Evolutionary conservation across 2,113 vertebrate genomes (phyloP), one percentile per base, ranked within the genome.

Genomic region (Orthonyx spaldingii): DNA sequence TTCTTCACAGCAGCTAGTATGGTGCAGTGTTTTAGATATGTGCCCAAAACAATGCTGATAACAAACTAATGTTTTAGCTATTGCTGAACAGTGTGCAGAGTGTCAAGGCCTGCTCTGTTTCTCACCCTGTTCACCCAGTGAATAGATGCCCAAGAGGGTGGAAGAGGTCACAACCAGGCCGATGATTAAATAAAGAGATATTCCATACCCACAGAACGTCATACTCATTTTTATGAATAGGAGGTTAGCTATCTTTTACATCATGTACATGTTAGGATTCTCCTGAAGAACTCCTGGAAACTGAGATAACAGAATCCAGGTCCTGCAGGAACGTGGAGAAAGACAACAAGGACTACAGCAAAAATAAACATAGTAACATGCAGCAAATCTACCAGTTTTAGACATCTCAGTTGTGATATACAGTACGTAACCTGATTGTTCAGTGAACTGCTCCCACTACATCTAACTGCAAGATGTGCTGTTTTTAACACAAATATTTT

Each of bases 211-310:
- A 30, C 1, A 53, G 16, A 61, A 57, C 2, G 2, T 39, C 33
- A 55, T 0, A 0, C 6, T 65, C 13, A 32, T 2, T 23, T 66
- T 53, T 46, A 71, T 33, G 56, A n/a, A n/a, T n/a, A 56, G n/a
- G 57, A 84, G 21, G 28, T 76, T 37, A 44, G 22, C 10, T 52
- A 52, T n/a, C 33, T 41, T 70, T 61, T 61, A 28, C 17, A 50
- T 49, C 50, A 56, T 11, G 49, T 42, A 64, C 11, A 22, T 50
- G 42, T 32, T 41, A 46, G 23, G 82, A n/a, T 46, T 76, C n/a
- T 70, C 13, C 77, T 52, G 42, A 91, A 87, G 42, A 87, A 68
- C 39, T 57, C 12, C 15, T 55, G 32, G 35, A 81, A 89, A 76
- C 21, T 24, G 32, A 70, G 72, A 39, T 28, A 91, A 89, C 32